Evolutionary conservation across 2,113 vertebrate species (phyloP).

Genomic region (Columba livia): DNA sequence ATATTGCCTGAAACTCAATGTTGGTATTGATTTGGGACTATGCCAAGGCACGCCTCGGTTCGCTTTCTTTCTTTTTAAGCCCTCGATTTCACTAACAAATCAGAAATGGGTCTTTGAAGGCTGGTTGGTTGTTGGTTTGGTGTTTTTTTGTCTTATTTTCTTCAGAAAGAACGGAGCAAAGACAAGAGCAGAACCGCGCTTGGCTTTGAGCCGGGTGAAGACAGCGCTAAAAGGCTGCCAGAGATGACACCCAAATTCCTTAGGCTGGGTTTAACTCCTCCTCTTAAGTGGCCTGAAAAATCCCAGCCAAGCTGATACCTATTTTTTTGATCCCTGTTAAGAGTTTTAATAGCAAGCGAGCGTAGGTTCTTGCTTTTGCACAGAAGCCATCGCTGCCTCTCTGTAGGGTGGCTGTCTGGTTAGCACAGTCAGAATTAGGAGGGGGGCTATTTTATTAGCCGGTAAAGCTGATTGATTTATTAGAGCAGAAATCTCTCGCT

Average conservation of each 20-base stretch:
- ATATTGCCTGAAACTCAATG: neutral
- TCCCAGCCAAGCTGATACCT: neutral
- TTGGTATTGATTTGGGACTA: neutral
- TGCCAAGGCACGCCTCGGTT: neutral
- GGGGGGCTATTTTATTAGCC: slow-evolving; percentile 67
- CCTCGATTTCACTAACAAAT: neutral
- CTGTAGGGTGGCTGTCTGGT: neutral
- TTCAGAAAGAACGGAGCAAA: neutral
- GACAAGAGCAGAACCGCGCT: neutral
- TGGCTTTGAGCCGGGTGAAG: neutral
- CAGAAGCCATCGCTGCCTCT: neutral
- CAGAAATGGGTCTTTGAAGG: neutral
- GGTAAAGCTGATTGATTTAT: slow-evolving; percentile 78
- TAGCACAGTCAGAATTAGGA: neutral
- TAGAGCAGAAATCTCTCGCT: slow-evolving; percentile 68
- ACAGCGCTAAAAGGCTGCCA: neutral
- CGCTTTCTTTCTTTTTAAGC: neutral
- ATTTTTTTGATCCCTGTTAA: rapidly evolving
- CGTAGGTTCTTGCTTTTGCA: neutral
- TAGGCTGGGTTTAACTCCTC: neutral
- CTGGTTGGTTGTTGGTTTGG: neutral
- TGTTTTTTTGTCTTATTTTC: neutral
- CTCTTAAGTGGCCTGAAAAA: neutral
- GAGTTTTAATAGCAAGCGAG: neutral
- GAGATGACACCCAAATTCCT: neutral